Conservation (phyloP, 2,797 vertebrate species). For the Benthosema pterotum region DNA sequence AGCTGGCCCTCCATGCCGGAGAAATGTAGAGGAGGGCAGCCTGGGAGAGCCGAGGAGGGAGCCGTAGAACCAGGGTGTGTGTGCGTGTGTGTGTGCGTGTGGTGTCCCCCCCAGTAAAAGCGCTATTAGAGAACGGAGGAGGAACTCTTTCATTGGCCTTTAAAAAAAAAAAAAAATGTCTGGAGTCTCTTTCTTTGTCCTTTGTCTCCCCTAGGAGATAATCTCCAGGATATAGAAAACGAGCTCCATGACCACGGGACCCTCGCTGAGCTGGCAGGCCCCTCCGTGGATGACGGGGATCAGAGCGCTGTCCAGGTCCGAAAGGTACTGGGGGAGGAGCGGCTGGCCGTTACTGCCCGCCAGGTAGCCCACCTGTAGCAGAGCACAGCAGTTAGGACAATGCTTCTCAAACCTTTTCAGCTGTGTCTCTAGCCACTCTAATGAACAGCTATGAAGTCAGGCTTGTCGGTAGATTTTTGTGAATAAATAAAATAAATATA, state of each 20-base stretch:
- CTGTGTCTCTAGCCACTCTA: too few species aligned
- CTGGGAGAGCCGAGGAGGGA: conserved; percentile 15
- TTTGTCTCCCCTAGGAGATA: conserved; percentile 87
- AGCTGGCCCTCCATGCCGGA: conserved; percentile 51
- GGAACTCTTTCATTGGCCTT: conserved; percentile 5
- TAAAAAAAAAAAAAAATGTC: too few species aligned
- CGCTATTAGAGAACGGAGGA: neutral
- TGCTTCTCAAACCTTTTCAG: too few species aligned
- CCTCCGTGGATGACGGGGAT: conserved; percentile 97
- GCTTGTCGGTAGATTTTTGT: too few species aligned
- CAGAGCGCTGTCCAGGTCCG: conserved; percentile 96
- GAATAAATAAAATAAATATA: too few species aligned
- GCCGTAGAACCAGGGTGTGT: conserved; percentile 18
- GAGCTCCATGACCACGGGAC: conserved; percentile 95
- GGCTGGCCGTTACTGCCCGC: conserved; percentile 96
- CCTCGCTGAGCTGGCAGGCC: conserved; percentile 94
- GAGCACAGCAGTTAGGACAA: neutral
- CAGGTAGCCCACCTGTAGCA: conserved; percentile 92
- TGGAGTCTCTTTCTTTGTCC: neutral
- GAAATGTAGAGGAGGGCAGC: neutral
- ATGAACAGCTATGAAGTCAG: too few species aligned
- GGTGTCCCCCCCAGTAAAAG: conserved; percentile 20
- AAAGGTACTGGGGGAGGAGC: conserved; percentile 93
- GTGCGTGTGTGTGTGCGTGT: too few species aligned
- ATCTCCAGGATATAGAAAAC: conserved; percentile 99